phyloP scores from a whole-genome alignment of 2,888 invertebrate genomes.

The Amphipoea lucens region DNA sequence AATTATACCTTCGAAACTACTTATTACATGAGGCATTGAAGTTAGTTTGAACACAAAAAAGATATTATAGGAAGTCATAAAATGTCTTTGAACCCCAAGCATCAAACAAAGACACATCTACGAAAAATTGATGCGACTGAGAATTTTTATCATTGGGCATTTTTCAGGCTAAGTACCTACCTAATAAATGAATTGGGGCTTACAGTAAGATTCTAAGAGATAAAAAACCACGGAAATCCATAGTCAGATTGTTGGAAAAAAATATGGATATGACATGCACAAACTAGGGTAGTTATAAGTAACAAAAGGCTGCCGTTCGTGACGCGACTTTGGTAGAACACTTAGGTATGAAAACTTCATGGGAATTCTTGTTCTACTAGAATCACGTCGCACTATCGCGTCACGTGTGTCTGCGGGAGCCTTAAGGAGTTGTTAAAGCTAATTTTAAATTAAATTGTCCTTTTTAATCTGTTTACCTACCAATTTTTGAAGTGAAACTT shows the following conservation, averaged over 20 bases:
- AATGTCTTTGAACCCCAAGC: slow-evolving; percentile 10
- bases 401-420: no score
- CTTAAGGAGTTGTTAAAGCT: no score
- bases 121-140: not conserved
- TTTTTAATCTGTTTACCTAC: not conserved
- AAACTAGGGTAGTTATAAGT: no score
- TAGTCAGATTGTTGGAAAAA: not conserved
- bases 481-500: no score
- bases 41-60: slow-evolving; percentile 11
- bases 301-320: not conserved
- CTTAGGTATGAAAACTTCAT: not conserved
- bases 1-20: not conserved
- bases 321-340: not conserved
- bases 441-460: not conserved
- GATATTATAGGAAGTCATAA: slow-evolving; percentile 5
- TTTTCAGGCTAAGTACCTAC: not conserved
- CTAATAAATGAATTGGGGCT: not conserved
- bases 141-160: not conserved
- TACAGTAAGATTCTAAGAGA: not conserved
- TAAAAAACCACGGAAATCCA: not conserved
- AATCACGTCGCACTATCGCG: not conserved
- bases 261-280: not conserved
- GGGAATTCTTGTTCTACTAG: not conserved
- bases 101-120: slow-evolving; percentile 11
- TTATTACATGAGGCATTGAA: not conserved